These are phyloP conservation scores for Mesorhabditis belari DNA, from an alignment of 2,888 invertebrate species.

Conservation along the genomic window DNA sequence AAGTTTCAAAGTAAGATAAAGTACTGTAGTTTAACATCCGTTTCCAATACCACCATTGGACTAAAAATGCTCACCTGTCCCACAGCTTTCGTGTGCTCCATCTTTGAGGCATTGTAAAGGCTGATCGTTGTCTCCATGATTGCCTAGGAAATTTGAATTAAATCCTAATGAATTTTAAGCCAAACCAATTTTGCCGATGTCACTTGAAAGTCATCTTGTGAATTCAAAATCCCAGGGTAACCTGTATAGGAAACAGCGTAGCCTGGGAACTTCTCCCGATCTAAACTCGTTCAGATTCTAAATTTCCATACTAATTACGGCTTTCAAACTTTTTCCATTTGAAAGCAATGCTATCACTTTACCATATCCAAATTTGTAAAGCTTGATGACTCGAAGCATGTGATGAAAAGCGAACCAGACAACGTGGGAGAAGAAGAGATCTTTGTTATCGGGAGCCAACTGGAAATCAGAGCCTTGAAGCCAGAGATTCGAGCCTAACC, in stretches of 20 bases:
- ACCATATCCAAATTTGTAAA: constrained; percentile 63
- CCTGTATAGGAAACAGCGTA: constrained; percentile 15
- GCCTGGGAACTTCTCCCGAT: constrained; percentile 51
- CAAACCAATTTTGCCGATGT: not conserved
- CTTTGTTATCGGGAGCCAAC: not conserved
- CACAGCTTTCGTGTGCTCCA: constrained; percentile 63
- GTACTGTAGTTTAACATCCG: too few relatives aligned
- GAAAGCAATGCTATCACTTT: not conserved
- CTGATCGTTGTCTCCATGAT: constrained; percentile 71
- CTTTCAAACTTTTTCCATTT: too few relatives aligned
- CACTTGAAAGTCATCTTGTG: constrained; percentile 22
- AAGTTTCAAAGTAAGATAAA: too few relatives aligned
- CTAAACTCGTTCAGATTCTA: constrained; percentile 5
- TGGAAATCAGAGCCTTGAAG: too few relatives aligned
- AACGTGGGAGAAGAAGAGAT: not conserved
- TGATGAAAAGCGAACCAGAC: not conserved
- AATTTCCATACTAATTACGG: too few relatives aligned
- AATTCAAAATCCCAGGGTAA: constrained; percentile 21
- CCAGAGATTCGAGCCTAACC: too few relatives aligned
- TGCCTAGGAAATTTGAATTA: constrained; percentile 50
- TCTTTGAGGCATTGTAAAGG: constrained; percentile 65
- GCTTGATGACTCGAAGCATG: not conserved
- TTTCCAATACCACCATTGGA: too few relatives aligned
- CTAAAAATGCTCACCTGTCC: constrained; percentile 48
- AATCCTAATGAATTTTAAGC: not conserved